Evolutionary conservation across 1,140 invertebrate genomes (phyloP).

Genomic region (Myzus persicae): DNA sequence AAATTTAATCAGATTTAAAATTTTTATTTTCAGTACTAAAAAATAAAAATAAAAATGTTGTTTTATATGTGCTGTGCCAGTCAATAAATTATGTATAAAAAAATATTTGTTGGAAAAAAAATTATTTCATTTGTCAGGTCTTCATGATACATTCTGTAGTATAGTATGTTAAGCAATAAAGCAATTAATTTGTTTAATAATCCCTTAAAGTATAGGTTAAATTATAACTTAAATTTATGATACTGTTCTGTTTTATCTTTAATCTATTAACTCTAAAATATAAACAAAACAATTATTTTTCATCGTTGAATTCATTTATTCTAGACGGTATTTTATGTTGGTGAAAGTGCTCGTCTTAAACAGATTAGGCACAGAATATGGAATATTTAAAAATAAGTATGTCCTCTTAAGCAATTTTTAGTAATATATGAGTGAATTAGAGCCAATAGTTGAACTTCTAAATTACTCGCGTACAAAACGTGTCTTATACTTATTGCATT

Average conservation of each 20-base stretch:
- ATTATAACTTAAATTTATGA: neutral
- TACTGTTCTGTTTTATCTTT: neutral
- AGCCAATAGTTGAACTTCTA: slow-evolving; percentile 18
- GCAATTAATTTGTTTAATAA: neutral
- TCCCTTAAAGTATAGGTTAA: neutral
- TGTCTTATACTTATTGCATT: neutral
- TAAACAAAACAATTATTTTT: slow-evolving; percentile 22
- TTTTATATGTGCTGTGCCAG: no score
- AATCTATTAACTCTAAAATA: neutral
- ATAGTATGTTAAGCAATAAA: neutral
- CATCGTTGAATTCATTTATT: slow-evolving; percentile 30
- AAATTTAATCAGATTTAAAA: no score
- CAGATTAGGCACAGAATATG: slow-evolving; percentile 15
- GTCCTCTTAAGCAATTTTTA: slow-evolving; percentile 15
- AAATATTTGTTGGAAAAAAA: no score
- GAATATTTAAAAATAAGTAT: slow-evolving; percentile 46
- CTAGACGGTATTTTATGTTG: slow-evolving; percentile 34
- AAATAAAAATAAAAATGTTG: no score
- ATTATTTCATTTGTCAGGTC: no score
- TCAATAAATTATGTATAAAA: no score
- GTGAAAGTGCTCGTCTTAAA: slow-evolving; percentile 22
- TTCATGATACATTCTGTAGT: no score
- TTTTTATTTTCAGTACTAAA: no score
- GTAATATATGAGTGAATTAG: slow-evolving; percentile 33
- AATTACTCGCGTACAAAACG: neutral